Conservation (phyloP, 2,113 vertebrate species). For the Mirza zaza region DNA sequence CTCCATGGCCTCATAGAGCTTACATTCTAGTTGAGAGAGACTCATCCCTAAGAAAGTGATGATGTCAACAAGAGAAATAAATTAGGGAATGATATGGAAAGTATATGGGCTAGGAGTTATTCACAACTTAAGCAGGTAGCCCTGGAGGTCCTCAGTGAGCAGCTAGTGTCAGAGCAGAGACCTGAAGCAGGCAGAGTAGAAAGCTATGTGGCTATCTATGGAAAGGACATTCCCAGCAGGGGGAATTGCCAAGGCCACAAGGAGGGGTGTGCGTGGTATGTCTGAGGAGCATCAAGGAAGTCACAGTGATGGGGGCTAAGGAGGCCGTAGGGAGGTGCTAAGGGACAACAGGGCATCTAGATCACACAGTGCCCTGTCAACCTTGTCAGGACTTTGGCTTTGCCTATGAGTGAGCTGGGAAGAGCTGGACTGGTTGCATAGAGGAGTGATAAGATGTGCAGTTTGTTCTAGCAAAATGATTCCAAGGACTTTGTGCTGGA, state of each 20-base stretch:
- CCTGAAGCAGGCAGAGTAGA: not conserved
- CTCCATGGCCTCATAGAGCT: not conserved
- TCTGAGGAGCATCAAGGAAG: not conserved
- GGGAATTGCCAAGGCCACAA: not conserved
- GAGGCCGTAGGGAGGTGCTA: not conserved
- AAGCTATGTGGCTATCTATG: not conserved
- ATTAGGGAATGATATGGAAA: not conserved
- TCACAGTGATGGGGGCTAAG: not conserved
- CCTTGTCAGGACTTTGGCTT: not conserved
- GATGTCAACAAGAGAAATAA: not conserved
- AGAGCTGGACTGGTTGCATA: not conserved
- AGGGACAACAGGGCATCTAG: no score
- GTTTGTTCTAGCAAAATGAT: rapidly evolving
- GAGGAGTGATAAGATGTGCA: not conserved
- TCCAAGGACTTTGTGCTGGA: not conserved
- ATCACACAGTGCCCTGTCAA: not conserved
- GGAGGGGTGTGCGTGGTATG: not conserved
- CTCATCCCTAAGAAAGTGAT: not conserved
- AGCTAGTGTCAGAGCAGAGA: not conserved
- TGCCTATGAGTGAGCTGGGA: not conserved
- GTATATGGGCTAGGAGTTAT: not conserved
- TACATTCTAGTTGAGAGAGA: not conserved
- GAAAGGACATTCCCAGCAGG: not conserved
- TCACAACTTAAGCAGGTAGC: not conserved
- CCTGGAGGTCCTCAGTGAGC: not conserved